A percentile compares a stretch with the other conserved stretches of the same genome.
These are phyloP conservation scores for Pica pica DNA, from an alignment of 2,113 vertebrate species.

Conservation along the genomic window DNA sequence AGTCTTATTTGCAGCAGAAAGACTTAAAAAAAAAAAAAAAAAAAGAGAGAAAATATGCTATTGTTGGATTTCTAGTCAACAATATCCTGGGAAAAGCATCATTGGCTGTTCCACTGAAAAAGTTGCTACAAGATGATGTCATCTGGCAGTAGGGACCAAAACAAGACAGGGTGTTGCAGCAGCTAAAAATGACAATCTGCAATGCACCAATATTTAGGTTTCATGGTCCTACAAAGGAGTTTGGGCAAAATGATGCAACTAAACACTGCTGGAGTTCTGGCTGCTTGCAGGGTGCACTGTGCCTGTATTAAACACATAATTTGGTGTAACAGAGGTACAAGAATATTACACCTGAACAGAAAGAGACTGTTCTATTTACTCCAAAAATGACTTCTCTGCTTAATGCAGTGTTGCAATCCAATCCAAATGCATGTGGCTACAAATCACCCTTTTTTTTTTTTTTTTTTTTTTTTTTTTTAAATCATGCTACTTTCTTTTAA, in stretches of 20 bases:
- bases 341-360: not conserved
- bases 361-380: not conserved
- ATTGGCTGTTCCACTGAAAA: not conserved
- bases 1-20: not conserved
- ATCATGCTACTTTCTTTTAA: not conserved
- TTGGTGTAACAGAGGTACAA: not conserved
- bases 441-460: not conserved
- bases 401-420: not conserved
- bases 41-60: not conserved
- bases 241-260: not conserved
- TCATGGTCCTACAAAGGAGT: not conserved
- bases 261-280: not conserved
- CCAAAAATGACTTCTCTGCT: not conserved
- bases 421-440: not conserved
- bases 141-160: constrained; percentile 32
- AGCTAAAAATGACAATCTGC: constrained; percentile 53
- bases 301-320: not conserved
- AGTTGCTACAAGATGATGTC: constrained; percentile 32
- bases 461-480: not conserved
- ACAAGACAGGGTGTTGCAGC: constrained; percentile 21
- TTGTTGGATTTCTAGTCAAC: not conserved
- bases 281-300: not conserved
- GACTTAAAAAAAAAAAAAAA: not conserved
- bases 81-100: not conserved
- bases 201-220: constrained; percentile 43